phyloP scores from a whole-genome alignment of 2,888 invertebrate genomes.

The Apamea anceps region DNA sequence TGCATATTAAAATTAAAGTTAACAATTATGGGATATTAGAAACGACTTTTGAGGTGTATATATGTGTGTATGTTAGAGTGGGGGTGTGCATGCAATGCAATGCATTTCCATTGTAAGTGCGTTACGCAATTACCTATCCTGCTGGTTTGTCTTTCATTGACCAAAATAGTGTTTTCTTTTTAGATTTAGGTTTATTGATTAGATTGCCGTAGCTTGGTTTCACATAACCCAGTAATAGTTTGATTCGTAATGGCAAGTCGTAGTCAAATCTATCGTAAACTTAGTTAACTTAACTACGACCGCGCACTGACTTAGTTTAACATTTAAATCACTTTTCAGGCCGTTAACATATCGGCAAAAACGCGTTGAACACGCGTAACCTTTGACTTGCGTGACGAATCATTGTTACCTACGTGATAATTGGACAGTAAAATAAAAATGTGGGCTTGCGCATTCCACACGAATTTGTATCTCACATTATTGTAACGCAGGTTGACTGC shows the following conservation, averaged over 20 bases:
- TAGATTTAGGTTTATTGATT: neutral
- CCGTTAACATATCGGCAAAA: constrained; percentile 25
- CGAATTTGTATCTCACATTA: constrained; percentile 6
- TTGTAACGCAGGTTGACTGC: neutral
- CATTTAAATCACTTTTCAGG: constrained; percentile 18
- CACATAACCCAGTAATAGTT: neutral
- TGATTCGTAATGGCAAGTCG: too few relatives aligned
- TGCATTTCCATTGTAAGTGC: neutral
- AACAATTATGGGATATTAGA: too few relatives aligned
- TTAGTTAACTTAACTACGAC: neutral
- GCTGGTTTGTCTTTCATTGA: neutral
- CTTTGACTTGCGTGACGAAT: constrained; percentile 40
- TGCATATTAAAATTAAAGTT: too few relatives aligned
- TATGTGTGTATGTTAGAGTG: too few relatives aligned
- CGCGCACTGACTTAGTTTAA: neutral
- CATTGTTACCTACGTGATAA: constrained; percentile 23
- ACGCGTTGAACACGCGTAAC: constrained; percentile 25
- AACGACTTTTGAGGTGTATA: too few relatives aligned
- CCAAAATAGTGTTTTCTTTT: neutral
- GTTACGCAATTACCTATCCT: neutral
- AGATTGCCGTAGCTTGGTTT: neutral
- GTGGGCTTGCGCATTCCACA: constrained; percentile 19
- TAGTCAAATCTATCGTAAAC: neutral
- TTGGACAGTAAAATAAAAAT: constrained; percentile 27
- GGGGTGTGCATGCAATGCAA: too few relatives aligned